phyloP scores from a whole-genome alignment of 2,888 invertebrate genomes.

The Andrena hattorfiana region DNA sequence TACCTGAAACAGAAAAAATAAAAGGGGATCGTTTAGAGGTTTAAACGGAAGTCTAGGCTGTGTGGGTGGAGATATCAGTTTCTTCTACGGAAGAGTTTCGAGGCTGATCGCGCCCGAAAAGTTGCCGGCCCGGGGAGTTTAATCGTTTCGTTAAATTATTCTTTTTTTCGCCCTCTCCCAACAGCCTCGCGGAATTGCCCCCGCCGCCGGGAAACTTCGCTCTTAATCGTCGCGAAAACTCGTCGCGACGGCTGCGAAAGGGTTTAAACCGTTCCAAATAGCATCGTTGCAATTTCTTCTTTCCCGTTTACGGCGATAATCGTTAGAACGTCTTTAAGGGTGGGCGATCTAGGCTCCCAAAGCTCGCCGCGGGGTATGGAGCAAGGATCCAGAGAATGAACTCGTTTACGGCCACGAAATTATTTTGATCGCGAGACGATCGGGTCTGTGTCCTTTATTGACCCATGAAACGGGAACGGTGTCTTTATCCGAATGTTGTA shows the following conservation, averaged over 20 bases:
- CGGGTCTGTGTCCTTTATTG: not conserved
- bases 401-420: not conserved
- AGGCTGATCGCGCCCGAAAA: conserved; percentile 63
- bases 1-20: conserved; percentile 73
- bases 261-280: conserved; percentile 69
- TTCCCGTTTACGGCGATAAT: conserved; percentile 55
- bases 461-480: not conserved
- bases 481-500: not conserved
- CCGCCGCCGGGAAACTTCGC: conserved; percentile 57
- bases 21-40: conserved; percentile 53
- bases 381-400: not conserved
- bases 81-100: conserved; percentile 34
- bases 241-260: conserved; percentile 67
- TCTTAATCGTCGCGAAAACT: conserved; percentile 72
- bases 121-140: conserved; percentile 63
- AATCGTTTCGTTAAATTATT: conserved; percentile 73
- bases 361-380: conserved; percentile 33
- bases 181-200: conserved; percentile 35
- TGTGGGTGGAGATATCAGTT: conserved; percentile 45
- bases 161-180: conserved; percentile 42
- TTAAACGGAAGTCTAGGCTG: conserved; percentile 52
- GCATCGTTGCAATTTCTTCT: conserved; percentile 71
- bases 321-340: conserved; percentile 57
- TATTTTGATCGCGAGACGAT: not conserved
- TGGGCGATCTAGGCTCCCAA: conserved; percentile 9